Percentiles rank a stretch among this genome's conserved stretches.
phyloP scores from a whole-genome alignment of 1,140 invertebrate species.

The Conus betulinus region DNA sequence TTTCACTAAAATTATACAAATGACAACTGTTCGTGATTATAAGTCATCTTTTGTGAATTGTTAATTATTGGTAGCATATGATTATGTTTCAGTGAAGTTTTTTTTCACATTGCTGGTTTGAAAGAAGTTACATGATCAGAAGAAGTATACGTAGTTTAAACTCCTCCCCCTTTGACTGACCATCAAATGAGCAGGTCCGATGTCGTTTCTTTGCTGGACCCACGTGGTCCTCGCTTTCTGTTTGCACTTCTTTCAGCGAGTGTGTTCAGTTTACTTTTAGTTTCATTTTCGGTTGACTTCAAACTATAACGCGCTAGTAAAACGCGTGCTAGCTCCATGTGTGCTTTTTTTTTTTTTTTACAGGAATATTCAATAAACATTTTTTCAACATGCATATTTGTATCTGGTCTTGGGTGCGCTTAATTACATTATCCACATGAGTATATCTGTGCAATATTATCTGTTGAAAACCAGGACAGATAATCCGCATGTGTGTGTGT shows the following conservation, averaged over 20 bases:
- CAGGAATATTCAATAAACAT: too few species aligned
- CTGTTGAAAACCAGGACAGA: too few species aligned
- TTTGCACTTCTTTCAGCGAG: background rate
- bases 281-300: background rate
- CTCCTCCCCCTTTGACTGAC: background rate
- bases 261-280: background rate
- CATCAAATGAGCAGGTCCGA: background rate
- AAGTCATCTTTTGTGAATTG: background rate
- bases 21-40: background rate
- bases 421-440: too few species aligned
- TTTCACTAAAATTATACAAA: background rate
- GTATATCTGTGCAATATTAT: too few species aligned
- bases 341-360: too few species aligned
- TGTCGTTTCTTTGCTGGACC: conserved; percentile 6
- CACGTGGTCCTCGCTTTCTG: conserved; percentile 1
- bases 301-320: too few species aligned
- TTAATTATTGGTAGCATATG: background rate
- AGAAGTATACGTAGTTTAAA: background rate
- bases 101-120: background rate
- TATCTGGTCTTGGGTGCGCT: too few species aligned
- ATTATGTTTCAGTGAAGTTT: background rate
- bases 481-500: too few species aligned
- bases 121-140: background rate
- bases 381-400: too few species aligned
- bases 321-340: too few species aligned